Evolutionary conservation across 2,888 invertebrate genomes (phyloP).

Genomic region (Eumerus sabulonum): DNA sequence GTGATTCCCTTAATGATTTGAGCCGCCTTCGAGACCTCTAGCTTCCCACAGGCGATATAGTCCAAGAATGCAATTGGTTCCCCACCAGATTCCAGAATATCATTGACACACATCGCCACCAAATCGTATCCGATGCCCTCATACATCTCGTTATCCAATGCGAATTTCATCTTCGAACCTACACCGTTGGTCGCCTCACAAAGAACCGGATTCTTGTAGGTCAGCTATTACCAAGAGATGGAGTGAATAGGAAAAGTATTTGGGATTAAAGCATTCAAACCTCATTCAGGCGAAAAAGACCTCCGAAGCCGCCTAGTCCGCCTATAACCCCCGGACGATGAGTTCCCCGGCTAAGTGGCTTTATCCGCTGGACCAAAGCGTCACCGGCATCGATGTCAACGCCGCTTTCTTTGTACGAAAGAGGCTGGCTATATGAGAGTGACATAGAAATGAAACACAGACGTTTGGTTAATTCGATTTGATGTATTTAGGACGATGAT

Average conservation of each 20-base stretch:
- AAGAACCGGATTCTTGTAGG: slow-evolving; percentile 88
- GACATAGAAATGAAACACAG: slow-evolving; percentile 16
- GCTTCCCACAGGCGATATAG: slow-evolving; percentile 94
- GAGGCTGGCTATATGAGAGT: slow-evolving; percentile 68
- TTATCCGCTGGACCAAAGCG: slow-evolving; percentile 89
- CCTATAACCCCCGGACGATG: slow-evolving; percentile 89
- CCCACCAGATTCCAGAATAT: slow-evolving; percentile 96
- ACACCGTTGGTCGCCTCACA: slow-evolving; percentile 98
- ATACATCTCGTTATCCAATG: slow-evolving; percentile 88
- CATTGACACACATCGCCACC: slow-evolving; percentile 99
- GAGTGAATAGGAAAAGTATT: neutral
- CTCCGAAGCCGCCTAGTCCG: slow-evolving; percentile 95
- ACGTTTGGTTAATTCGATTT: neutral
- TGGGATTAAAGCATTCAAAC: slow-evolving; percentile 69
- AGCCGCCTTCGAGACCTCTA: slow-evolving; percentile 88
- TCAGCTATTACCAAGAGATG: slow-evolving; percentile 67
- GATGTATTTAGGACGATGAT: too few relatives aligned
- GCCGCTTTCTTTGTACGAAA: slow-evolving; percentile 94
- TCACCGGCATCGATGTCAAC: slow-evolving; percentile 97
- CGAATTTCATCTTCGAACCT: slow-evolving; percentile 96
- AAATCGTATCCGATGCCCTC: slow-evolving; percentile 95
- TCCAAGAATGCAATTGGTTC: slow-evolving; percentile 98
- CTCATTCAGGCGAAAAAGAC: slow-evolving; percentile 91
- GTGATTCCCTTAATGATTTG: slow-evolving; percentile 92
- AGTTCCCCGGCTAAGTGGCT: slow-evolving; percentile 89